Percentiles rank a stretch among this genome's conserved stretches.
Evolutionary conservation across 2,113 vertebrate species (phyloP).

Genomic region (Perognathus longimembris): DNA sequence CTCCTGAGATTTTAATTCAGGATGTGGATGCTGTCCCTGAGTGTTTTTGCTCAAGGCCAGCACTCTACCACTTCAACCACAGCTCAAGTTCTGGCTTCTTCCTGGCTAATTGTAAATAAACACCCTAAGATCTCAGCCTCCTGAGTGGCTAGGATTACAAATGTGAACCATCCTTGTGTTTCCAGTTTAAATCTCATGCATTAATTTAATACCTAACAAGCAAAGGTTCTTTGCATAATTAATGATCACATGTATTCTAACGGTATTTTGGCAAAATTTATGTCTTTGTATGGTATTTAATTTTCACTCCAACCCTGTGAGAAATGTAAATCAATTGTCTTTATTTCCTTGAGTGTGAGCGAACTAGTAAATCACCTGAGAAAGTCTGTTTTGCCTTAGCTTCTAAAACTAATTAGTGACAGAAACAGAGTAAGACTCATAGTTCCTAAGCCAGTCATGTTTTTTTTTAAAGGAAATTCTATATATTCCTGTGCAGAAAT

Average conservation of each 20-base stretch:
- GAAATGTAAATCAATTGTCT: background rate
- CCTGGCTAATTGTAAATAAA: too few species aligned
- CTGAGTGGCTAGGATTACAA: too few species aligned
- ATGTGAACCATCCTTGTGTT: background rate
- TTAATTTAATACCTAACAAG: background rate
- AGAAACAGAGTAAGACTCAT: background rate
- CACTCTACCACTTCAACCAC: too few species aligned
- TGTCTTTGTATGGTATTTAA: background rate
- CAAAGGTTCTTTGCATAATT: background rate
- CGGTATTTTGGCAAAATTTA: slow-evolving; percentile 23
- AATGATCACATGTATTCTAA: background rate
- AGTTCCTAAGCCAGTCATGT: background rate
- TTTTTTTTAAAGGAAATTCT: background rate
- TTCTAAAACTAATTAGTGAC: slow-evolving; percentile 33
- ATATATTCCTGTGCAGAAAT: background rate
- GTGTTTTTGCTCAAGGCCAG: too few species aligned
- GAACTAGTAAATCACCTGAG: background rate
- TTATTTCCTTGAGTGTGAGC: background rate
- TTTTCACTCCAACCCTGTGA: background rate
- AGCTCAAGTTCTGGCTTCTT: too few species aligned
- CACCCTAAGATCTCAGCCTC: too few species aligned
- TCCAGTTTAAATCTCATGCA: slow-evolving; percentile 5
- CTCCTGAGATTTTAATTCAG: too few species aligned
- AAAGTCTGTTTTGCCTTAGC: slow-evolving; percentile 29
- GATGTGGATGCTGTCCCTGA: too few species aligned